Percentiles rank a stretch among this genome's conserved stretches.
Conservation (phyloP, 2,888 invertebrate genomes). For the Acanthacorydalis orientalis region DNA sequence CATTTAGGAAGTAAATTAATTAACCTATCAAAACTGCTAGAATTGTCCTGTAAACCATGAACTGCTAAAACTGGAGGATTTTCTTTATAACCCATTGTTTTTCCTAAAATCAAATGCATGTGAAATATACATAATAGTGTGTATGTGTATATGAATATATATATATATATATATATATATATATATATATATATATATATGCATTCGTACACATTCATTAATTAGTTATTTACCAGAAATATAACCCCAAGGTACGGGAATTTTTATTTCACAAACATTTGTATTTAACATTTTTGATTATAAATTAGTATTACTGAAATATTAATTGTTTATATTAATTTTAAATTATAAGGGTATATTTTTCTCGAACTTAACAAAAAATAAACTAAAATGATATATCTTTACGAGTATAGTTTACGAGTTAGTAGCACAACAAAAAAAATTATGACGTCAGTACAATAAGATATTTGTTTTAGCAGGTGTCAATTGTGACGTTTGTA, state of each 20-base stretch:
- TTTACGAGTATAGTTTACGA: no score
- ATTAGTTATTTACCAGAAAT: slow-evolving; percentile 26
- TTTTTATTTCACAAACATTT: slow-evolving; percentile 22
- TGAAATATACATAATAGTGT: not conserved
- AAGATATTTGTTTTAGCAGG: no score
- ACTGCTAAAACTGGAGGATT: slow-evolving; percentile 36
- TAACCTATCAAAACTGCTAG: slow-evolving; percentile 37
- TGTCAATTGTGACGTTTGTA: no score
- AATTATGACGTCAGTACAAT: no score
- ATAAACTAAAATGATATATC: no score
- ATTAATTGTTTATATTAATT: no score
- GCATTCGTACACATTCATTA: slow-evolving; percentile 17
- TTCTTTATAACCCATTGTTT: slow-evolving; percentile 39
- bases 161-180: slow-evolving; percentile 2
- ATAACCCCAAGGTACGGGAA: slow-evolving; percentile 39
- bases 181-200: slow-evolving; percentile 1
- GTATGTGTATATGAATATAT: not conserved
- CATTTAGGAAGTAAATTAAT: slow-evolving; percentile 31
- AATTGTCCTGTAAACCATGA: slow-evolving; percentile 42
- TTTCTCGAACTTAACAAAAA: no score
- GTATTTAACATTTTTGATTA: slow-evolving; percentile 4
- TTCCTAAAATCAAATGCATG: slow-evolving; percentile 23
- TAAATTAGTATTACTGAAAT: no score
- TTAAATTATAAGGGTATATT: no score
- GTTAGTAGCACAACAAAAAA: no score